A percentile compares a stretch with the other conserved stretches of the same genome.
phyloP scores from a whole-genome alignment of 37 sponge, comb jelly and placozoan genomes.

The Aplysina aerophoba region DNA sequence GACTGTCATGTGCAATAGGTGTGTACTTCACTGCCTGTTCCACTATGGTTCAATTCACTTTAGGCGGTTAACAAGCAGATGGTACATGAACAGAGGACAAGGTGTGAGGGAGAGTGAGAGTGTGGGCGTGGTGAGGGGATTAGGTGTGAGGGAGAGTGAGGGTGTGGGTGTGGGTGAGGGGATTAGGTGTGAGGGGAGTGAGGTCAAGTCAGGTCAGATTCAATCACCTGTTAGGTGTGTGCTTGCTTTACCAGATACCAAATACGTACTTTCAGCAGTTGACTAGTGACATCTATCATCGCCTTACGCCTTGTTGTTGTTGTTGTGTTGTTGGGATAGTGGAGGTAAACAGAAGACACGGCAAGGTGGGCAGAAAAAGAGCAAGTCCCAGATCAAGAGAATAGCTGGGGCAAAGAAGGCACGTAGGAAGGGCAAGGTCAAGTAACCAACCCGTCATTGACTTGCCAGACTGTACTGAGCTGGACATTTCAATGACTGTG shows the following conservation, averaged over 20 bases:
- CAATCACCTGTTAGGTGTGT: too few relatives aligned
- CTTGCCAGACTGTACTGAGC: too few relatives aligned
- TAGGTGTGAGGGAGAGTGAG: too few relatives aligned
- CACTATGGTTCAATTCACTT: not conserved
- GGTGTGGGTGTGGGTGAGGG: too few relatives aligned
- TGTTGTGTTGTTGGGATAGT: not conserved
- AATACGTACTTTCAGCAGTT: too few relatives aligned
- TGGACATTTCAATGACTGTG: too few relatives aligned
- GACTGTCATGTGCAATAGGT: not conserved
- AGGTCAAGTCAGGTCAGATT: too few relatives aligned
- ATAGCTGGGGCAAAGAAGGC: not conserved
- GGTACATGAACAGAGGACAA: not conserved
- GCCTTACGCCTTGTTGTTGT: too few relatives aligned
- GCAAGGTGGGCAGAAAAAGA: not conserved
- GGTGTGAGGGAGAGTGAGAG: not conserved
- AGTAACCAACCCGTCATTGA: not conserved
- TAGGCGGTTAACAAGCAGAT: constrained; percentile 8
- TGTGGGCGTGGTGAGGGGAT: not conserved
- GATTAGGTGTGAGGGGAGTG: too few relatives aligned
- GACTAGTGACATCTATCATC: too few relatives aligned
- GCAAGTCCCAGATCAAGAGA: not conserved
- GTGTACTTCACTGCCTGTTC: not conserved
- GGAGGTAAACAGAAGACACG: not conserved
- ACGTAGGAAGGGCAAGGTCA: not conserved
- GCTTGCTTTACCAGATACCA: too few relatives aligned